phyloP scores from a whole-genome alignment of 2,797 vertebrate species.

The Podarcis lilfordi region DNA sequence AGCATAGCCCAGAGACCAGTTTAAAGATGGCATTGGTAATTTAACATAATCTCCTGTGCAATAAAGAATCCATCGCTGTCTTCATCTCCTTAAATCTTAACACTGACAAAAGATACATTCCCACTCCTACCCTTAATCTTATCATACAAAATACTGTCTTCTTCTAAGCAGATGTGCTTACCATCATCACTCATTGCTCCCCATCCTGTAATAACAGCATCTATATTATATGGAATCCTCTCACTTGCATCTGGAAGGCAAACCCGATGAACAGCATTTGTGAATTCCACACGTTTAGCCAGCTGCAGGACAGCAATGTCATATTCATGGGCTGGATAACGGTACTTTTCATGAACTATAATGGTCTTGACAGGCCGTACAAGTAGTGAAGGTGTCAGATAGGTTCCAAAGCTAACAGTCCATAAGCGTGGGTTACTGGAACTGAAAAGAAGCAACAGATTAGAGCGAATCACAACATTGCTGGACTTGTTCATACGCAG shows the following conservation, averaged over 20 bases:
- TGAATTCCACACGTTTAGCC: constrained; percentile 72
- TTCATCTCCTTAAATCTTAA: background rate
- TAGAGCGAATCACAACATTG: background rate
- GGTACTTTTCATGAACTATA: constrained; percentile 77
- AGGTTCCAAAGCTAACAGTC: constrained; percentile 78
- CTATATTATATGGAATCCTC: constrained; percentile 65
- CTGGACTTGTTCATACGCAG: background rate
- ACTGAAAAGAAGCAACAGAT: constrained; percentile 59
- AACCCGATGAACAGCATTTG: constrained; percentile 62
- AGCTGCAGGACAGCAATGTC: constrained; percentile 80
- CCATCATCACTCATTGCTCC: constrained; percentile 73
- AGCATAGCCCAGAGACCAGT: background rate
- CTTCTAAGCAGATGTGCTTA: constrained; percentile 57
- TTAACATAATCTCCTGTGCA: background rate
- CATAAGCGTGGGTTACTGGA: constrained; percentile 71
- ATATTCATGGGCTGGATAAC: constrained; percentile 66
- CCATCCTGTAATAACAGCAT: constrained; percentile 78
- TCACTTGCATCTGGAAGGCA: constrained; percentile 77
- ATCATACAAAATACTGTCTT: background rate
- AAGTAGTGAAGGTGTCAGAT: constrained; percentile 69
- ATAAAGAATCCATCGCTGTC: background rate
- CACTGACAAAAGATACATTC: background rate
- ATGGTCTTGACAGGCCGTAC: constrained; percentile 69
- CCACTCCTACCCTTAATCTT: background rate
- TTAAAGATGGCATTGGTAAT: background rate